phyloP scores from a whole-genome alignment of 2,113 vertebrate genomes.

The Ovis canadensis region DNA sequence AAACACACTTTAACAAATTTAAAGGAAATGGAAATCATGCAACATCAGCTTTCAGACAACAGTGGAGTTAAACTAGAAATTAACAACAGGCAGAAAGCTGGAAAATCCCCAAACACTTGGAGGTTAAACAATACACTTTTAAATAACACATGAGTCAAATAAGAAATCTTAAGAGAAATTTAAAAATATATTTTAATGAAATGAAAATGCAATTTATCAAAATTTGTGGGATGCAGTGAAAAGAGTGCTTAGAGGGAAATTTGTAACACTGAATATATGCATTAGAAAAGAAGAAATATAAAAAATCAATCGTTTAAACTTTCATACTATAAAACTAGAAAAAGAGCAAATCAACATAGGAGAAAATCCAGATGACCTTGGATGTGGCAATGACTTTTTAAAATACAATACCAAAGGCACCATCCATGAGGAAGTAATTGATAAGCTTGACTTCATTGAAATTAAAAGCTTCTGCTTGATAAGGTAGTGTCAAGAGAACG shows the following conservation, averaged over 20 bases:
- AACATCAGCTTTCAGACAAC: neutral
- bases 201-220: neutral
- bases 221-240: neutral
- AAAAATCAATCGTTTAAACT: neutral
- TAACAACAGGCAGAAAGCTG: neutral
- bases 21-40: neutral
- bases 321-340: neutral
- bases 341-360: neutral
- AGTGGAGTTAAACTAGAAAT: conserved; percentile 29
- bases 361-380: neutral
- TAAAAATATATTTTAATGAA: neutral
- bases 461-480: neutral
- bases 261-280: neutral
- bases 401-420: neutral
- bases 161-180: neutral
- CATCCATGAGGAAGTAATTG: neutral
- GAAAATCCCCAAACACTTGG: neutral
- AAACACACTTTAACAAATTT: neutral
- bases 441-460: neutral
- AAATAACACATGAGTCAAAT: neutral
- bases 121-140: neutral
- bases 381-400: neutral
- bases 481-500: neutral
- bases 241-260: neutral
- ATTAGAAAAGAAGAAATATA: neutral